A percentile compares a stretch with the other conserved stretches of the same genome.
These are phyloP conservation scores for Sclerurus mexicanus DNA, from an alignment of 2,113 vertebrate genomes.

Conservation along the genomic window DNA sequence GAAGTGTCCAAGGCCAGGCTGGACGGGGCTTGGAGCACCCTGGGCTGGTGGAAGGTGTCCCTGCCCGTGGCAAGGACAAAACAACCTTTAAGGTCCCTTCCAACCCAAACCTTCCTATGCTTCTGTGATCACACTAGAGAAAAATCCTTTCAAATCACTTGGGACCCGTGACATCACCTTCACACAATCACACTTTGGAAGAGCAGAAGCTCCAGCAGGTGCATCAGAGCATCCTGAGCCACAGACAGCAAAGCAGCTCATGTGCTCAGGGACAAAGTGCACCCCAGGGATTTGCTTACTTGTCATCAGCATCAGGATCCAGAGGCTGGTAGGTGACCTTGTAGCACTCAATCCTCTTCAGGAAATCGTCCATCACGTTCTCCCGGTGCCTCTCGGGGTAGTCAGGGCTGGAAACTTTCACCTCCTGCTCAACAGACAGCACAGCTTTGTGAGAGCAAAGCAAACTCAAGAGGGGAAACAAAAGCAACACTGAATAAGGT, in stretches of 20 bases:
- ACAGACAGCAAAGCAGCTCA: background rate
- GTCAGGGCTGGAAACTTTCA: constrained; percentile 96
- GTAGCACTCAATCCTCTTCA: constrained; percentile 97
- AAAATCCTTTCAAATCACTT: background rate
- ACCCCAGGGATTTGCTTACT: constrained; percentile 75
- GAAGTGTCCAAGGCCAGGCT: fast-evolving
- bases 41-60: background rate
- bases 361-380: constrained; percentile 95
- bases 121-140: background rate
- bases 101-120: background rate
- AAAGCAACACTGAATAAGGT: background rate
- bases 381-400: constrained; percentile 93
- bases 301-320: constrained; percentile 91
- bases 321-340: constrained; percentile 94
- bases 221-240: background rate
- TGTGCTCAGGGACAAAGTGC: fast-evolving
- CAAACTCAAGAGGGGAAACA: background rate
- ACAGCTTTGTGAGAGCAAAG: background rate
- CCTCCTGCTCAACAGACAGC: constrained; percentile 80
- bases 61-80: background rate
- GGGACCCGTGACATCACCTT: background rate
- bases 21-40: background rate
- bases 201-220: background rate
- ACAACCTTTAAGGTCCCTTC: background rate
- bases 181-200: background rate